Percentiles rank a stretch among this genome's conserved stretches.
Conservation (phyloP, 1,140 invertebrate genomes). For the Copidosoma floridanum region DNA sequence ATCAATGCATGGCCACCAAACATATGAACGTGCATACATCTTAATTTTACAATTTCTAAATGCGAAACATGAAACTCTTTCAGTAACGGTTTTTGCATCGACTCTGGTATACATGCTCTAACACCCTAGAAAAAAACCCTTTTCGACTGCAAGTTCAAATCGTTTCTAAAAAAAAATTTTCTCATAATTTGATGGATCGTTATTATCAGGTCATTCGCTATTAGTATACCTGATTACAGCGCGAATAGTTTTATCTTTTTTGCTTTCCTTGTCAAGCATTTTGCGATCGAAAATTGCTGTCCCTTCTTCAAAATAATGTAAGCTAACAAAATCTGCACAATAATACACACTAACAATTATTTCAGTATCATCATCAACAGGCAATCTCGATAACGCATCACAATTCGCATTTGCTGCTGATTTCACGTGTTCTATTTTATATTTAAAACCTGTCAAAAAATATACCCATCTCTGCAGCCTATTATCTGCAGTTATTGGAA, state of each 20-base stretch:
- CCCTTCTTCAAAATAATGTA: too few relatives aligned
- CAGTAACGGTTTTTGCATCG: constrained; percentile 36
- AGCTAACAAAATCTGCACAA: too few relatives aligned
- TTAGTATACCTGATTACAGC: too few relatives aligned
- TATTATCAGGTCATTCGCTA: too few relatives aligned
- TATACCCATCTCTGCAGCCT: background rate
- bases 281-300: too few relatives aligned
- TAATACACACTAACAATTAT: background rate
- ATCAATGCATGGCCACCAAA: background rate
- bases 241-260: too few relatives aligned
- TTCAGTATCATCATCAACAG: background rate
- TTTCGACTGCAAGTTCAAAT: constrained; percentile 22
- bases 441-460: too few relatives aligned
- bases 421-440: background rate
- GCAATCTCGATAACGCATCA: constrained; percentile 5
- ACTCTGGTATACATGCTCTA: constrained; percentile 45
- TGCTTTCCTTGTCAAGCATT: too few relatives aligned
- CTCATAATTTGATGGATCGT: too few relatives aligned
- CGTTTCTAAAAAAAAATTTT: background rate
- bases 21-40: constrained; percentile 42
- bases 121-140: constrained; percentile 34
- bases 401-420: background rate
- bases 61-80: constrained; percentile 23
- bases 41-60: constrained; percentile 26
- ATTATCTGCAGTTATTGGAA: constrained; percentile 12